phyloP scores from a whole-genome alignment of 1,140 invertebrate species.

The Drosophila bocki region DNA sequence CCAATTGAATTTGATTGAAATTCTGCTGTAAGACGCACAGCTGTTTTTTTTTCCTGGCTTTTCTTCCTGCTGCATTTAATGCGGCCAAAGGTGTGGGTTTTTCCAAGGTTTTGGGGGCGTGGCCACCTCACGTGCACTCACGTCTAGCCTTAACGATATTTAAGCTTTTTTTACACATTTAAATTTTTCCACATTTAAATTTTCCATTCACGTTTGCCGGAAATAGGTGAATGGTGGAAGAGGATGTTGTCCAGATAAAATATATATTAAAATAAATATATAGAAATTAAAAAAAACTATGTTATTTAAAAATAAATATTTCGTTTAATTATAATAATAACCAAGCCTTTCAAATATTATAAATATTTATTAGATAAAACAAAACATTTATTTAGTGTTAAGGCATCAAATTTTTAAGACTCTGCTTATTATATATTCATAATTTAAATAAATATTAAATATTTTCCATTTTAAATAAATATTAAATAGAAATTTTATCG shows the following conservation, averaged over 20 bases:
- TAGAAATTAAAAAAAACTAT: no score
- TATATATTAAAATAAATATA: no score
- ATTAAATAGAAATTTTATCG: no score
- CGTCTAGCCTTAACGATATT: constrained; percentile 22
- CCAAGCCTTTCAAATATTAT: not conserved
- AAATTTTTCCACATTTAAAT: constrained; percentile 12
- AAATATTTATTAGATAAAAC: no score
- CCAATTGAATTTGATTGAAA: constrained; percentile 67
- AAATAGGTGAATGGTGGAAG: constrained; percentile 1
- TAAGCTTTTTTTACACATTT: constrained; percentile 14
- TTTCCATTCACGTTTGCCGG: constrained; percentile 38
- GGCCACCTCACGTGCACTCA: no score
- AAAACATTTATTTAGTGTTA: no score
- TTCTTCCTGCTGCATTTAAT: constrained; percentile 18
- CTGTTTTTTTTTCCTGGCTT: not conserved
- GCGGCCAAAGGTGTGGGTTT: constrained; percentile 4
- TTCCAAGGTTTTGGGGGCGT: not conserved
- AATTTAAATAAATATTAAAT: not conserved
- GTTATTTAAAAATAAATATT: not conserved
- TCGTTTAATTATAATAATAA: not conserved
- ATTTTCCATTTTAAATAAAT: no score
- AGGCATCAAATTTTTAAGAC: no score
- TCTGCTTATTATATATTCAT: not conserved
- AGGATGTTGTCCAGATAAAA: no score
- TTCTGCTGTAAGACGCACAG: constrained; percentile 16